phyloP scores from a whole-genome alignment of 2,113 vertebrate species.

The Antechinus flavipes region DNA sequence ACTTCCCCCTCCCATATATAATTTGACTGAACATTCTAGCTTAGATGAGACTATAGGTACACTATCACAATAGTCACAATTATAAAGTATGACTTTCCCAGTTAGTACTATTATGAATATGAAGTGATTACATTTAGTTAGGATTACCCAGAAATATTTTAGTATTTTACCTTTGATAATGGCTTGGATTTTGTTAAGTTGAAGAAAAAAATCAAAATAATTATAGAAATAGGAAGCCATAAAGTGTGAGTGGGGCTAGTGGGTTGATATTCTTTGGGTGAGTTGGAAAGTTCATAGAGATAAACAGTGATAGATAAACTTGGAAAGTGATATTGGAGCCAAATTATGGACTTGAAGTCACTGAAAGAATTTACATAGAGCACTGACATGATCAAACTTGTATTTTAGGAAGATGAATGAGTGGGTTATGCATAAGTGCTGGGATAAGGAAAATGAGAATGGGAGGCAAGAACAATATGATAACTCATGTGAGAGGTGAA shows the following conservation, averaged over 20 bases:
- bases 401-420: slow-evolving; percentile 24
- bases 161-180: neutral
- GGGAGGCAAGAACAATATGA: neutral
- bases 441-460: neutral
- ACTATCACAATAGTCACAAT: neutral
- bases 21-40: neutral
- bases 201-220: neutral
- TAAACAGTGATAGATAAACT: neutral
- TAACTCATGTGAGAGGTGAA: neutral
- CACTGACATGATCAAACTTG: neutral
- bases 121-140: neutral
- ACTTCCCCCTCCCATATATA: neutral
- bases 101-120: neutral
- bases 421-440: no score
- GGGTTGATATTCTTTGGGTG: neutral
- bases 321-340: neutral
- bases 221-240: neutral
- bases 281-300: neutral
- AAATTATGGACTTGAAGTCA: neutral
- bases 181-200: neutral
- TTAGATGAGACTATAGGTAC: neutral
- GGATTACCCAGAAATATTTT: neutral
- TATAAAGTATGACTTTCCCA: neutral
- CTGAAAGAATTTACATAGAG: neutral
- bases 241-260: neutral